Conservation (phyloP, 2,888 invertebrate genomes). For the Pollenia labialis region DNA sequence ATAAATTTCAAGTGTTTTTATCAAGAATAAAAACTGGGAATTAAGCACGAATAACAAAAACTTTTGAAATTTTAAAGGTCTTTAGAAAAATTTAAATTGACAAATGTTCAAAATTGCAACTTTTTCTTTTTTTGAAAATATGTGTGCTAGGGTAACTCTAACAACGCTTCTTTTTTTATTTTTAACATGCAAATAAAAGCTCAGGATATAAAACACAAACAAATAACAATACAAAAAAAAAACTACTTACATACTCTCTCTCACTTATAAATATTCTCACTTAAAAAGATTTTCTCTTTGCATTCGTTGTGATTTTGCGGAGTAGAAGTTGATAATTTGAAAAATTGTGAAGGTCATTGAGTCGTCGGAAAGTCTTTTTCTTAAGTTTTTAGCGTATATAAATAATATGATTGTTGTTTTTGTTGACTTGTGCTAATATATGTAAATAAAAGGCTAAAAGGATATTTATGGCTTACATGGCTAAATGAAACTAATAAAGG, state of each 20-base stretch:
- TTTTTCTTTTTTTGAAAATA: neutral
- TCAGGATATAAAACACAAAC: constrained; percentile 11
- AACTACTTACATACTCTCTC: constrained; percentile 25
- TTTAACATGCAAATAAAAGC: constrained; percentile 34
- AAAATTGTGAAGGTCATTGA: constrained; percentile 81
- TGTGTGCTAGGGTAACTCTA: constrained; percentile 9
- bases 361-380: constrained; percentile 75
- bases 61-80: neutral
- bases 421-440: neutral
- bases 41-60: too few species aligned
- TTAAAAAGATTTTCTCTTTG: constrained; percentile 27
- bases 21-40: too few species aligned
- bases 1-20: too few species aligned
- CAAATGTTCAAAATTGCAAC: too few species aligned
- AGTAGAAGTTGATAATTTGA: constrained; percentile 52
- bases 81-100: too few species aligned
- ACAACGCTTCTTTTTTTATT: neutral
- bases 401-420: constrained; percentile 42
- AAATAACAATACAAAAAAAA: neutral
- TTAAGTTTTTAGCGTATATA: neutral
- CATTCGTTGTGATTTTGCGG: constrained; percentile 64
- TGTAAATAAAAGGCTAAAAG: constrained; percentile 22
- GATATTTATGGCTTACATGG: constrained; percentile 36
- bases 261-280: constrained; percentile 27
- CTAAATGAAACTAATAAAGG: neutral